Evolutionary conservation across 2,888 invertebrate genomes (phyloP).

Genomic region (Nephrocerus scutellatus): DNA sequence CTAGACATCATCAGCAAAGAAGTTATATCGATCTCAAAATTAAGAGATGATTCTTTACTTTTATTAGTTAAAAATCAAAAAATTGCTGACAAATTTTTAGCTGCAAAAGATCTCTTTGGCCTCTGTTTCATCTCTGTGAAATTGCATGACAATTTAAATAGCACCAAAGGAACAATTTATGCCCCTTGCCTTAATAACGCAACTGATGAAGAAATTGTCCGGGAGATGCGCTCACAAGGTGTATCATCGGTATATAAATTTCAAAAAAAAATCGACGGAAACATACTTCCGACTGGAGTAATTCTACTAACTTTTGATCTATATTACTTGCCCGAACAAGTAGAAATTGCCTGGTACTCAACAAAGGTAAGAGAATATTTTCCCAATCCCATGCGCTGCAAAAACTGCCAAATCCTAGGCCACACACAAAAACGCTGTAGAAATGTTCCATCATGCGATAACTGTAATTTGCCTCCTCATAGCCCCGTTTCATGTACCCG

Average conservation of each 20-base stretch:
- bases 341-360: slow-evolving; percentile 12
- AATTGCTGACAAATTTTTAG: slow-evolving; percentile 5
- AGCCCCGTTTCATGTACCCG: slow-evolving; percentile 1
- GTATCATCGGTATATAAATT: slow-evolving; percentile 8
- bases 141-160: slow-evolving; percentile 13
- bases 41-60: slow-evolving; percentile 13
- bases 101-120: slow-evolving; percentile 1
- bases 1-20: slow-evolving; percentile 8
- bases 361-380: slow-evolving; percentile 15
- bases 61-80: slow-evolving; percentile 6
- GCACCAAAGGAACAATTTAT: slow-evolving; percentile 14
- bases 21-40: slow-evolving; percentile 8
- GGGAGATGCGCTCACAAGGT: slow-evolving; percentile 10
- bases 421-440: slow-evolving; percentile 16
- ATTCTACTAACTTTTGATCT: slow-evolving; percentile 12
- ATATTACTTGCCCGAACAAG: slow-evolving; percentile 4
- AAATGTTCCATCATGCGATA: slow-evolving; percentile 1
- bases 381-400: slow-evolving; percentile 20
- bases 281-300: slow-evolving; percentile 8
- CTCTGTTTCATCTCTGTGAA: slow-evolving; percentile 9
- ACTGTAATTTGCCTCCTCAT: slow-evolving; percentile 10
- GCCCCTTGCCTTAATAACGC: slow-evolving; percentile 14
- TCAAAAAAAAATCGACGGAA: slow-evolving; percentile 5
- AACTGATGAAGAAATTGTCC: slow-evolving; percentile 12
- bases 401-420: slow-evolving; percentile 17